Evolutionary conservation across 2,888 invertebrate species (phyloP).

Genomic region (Crepidodera aurea): DNA sequence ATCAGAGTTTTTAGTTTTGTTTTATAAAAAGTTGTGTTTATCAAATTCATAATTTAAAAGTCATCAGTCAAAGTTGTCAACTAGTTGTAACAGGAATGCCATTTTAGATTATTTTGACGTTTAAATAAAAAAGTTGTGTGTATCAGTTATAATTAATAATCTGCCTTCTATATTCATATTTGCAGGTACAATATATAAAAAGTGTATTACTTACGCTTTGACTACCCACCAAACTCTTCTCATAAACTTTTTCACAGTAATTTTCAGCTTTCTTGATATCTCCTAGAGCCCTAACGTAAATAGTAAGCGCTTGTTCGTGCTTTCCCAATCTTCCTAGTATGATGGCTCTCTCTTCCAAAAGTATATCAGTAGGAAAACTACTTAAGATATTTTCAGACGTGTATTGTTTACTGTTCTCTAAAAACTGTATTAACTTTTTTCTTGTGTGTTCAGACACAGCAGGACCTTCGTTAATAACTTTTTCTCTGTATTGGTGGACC

Average conservation of each 20-base stretch:
- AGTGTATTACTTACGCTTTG: constrained; percentile 50
- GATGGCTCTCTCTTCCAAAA: constrained; percentile 94
- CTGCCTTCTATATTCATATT: too few relatives aligned
- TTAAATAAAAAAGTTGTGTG: too few relatives aligned
- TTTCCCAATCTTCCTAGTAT: constrained; percentile 88
- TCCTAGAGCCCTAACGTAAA: constrained; percentile 89
- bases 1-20: too few relatives aligned
- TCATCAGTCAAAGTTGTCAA: too few relatives aligned
- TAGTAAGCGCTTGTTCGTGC: constrained; percentile 91
- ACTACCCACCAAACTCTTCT: constrained; percentile 49
- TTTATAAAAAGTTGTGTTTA: too few relatives aligned
- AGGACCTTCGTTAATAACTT: constrained; percentile 62
- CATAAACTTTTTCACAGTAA: constrained; percentile 81
- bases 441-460: constrained; percentile 66
- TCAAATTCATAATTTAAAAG: too few relatives aligned
- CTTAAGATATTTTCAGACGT: constrained; percentile 86
- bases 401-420: constrained; percentile 82
- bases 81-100: too few relatives aligned
- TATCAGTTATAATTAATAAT: too few relatives aligned
- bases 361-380: constrained; percentile 83
- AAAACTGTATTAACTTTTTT: constrained; percentile 76
- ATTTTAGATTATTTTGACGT: too few relatives aligned
- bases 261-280: constrained; percentile 83
- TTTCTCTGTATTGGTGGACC: constrained; percentile 87
- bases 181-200: too few relatives aligned